Base-by-base conservation (phyloP, 1,140 invertebrate genomes). In the Monomorium pharaonis region DNA sequence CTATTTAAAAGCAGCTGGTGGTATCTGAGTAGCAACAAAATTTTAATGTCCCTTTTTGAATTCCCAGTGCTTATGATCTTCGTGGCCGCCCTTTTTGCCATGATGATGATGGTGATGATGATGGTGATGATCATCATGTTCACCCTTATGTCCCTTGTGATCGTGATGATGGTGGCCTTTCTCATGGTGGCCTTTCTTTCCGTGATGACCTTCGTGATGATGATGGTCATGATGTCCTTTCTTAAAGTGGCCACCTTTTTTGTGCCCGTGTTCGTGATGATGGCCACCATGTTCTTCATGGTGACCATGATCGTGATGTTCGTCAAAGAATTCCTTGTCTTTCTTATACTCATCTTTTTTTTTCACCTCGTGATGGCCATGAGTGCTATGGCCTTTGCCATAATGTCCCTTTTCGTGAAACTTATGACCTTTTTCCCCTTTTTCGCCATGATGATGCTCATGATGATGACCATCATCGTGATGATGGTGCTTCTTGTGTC, bases 221-320 rank as follows among this genome's bases (percentile, higher is more conserved):
- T 96, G 97, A 10, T 96, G 95, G 62, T 97, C 96, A 81, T 97
- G 96, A 86, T 97, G 96, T 3, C 97, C 97, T 3, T 97, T 97
- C 95, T 97, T 97, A 94, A 97, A 97, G 90, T 97, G 96, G 7
- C 97, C 97, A 18, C 97, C 97, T 84, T 97, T 96, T 87, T 97
- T 96, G 89, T 96, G 95, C 10, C 97, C 97, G 88, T 96, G 96
- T 89, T 97, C 97, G 90, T 96, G 96, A 92, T 98, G 97, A 88
- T 97, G 96, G 0, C 97, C 97, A 7, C 96, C 97, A 92, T 98
- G 97, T 85, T 97, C 96, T 89, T 98, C 98, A 92, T 97, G 96
- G 92, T 97, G 97, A 76, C 97, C 97, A 78, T 97, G 97, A 89
- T 98, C 97, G 93, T 98, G 97, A 89, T 97, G 97, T 90, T 98